Conservation (phyloP, 2,113 vertebrate species). For the Daubentonia madagascariensis region DNA sequence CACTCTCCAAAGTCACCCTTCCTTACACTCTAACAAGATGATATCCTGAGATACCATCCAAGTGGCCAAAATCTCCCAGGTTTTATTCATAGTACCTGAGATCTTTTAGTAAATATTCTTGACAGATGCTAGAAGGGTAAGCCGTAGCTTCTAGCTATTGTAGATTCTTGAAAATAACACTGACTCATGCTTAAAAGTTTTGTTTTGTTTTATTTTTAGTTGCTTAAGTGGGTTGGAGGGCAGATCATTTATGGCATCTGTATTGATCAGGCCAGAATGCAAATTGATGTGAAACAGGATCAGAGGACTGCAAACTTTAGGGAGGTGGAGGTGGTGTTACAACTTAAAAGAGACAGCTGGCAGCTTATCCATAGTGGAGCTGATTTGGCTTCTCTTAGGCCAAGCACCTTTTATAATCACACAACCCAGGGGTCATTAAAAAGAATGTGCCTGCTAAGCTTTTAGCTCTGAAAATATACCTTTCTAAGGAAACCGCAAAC, state of each 20-base stretch:
- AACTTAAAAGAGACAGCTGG: neutral
- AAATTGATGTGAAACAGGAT: neutral
- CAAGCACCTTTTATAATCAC: neutral
- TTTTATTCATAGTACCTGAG: neutral
- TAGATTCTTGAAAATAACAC: neutral
- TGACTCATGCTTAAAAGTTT: neutral
- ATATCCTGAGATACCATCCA: neutral
- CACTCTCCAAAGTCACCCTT: neutral
- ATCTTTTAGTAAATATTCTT: neutral
- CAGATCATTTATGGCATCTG: neutral
- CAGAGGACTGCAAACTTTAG: neutral
- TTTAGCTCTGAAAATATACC: neutral
- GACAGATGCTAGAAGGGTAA: neutral
- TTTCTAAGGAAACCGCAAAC: neutral
- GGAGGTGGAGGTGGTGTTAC: neutral
- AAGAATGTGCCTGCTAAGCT: neutral
- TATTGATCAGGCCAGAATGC: constrained; percentile 14
- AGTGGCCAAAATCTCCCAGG: neutral
- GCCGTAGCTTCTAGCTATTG: neutral
- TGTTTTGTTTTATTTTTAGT: neutral
- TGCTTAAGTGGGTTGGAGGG: neutral
- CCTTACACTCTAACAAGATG: neutral
- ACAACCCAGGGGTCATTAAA: neutral
- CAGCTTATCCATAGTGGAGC: neutral
- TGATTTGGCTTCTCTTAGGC: neutral